phyloP scores from a whole-genome alignment of 1,140 invertebrate genomes.

The Drosophila auraria region DNA sequence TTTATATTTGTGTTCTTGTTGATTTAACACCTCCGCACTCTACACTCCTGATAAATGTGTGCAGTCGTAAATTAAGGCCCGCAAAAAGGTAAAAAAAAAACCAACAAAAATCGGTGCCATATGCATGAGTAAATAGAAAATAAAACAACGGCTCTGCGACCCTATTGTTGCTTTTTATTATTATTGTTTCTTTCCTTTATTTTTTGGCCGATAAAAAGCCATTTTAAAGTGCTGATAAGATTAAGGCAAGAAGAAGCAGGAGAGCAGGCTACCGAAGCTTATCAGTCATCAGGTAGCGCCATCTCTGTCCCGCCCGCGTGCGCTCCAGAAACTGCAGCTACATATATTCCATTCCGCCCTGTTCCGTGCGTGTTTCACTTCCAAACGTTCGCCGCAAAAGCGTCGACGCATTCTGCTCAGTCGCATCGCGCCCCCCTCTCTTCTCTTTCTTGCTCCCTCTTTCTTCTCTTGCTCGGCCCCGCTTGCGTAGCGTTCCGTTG shows the following conservation, averaged over 20 bases:
- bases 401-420: conserved; percentile 43
- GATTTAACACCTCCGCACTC: conserved; percentile 59
- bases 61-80: conserved; percentile 31
- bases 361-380: conserved; percentile 30
- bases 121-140: conserved; percentile 42
- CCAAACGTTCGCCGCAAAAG: conserved; percentile 26
- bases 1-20: conserved; percentile 60
- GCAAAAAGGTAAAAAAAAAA: background rate
- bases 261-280: conserved; percentile 14
- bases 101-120: background rate
- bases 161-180: conserved; percentile 7
- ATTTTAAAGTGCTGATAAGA: conserved; percentile 48
- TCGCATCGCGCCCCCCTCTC: conserved; percentile 2
- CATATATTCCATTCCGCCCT: conserved; percentile 7
- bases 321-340: conserved; percentile 22
- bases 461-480: conserved; percentile 5
- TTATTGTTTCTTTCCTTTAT: conserved; percentile 5
- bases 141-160: background rate
- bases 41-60: conserved; percentile 10
- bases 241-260: conserved; percentile 18
- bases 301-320: conserved; percentile 14
- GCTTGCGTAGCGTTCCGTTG: conserved; percentile 22
- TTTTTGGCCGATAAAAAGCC: conserved; percentile 27
- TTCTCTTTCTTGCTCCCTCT: conserved; percentile 3
- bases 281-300: conserved; percentile 14